Evolutionary conservation across 1,140 invertebrate species (phyloP).

Genomic region (Pantala flavescens): DNA sequence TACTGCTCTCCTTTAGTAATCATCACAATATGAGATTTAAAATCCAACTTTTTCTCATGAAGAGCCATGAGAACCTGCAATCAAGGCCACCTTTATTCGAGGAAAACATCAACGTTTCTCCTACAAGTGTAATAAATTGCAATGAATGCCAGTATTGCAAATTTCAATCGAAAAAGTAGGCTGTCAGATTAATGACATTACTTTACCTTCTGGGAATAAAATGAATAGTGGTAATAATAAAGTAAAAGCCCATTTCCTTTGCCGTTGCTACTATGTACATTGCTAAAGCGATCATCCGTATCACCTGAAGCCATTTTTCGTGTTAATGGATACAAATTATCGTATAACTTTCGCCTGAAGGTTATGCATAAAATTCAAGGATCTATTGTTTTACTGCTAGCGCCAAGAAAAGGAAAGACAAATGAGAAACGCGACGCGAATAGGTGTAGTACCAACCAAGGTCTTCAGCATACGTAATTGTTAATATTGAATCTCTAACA

Average conservation of each 20-base stretch:
- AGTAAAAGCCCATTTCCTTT: constrained; percentile 40
- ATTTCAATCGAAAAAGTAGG: not conserved
- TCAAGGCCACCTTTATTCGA: constrained; percentile 16
- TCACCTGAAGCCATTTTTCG: not conserved
- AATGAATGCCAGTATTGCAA: constrained; percentile 23
- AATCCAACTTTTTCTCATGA: constrained; percentile 60
- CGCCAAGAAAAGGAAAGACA: not conserved
- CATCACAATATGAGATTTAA: constrained; percentile 50
- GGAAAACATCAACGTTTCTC: not conserved
- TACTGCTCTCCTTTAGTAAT: constrained; percentile 60
- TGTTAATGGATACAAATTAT: not conserved
- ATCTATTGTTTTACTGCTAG: no score
- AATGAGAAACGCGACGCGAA: no score
- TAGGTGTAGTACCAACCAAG: no score
- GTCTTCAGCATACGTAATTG: no score
- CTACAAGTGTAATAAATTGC: not conserved
- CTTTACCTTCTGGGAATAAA: constrained; percentile 63
- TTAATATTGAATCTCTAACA: no score
- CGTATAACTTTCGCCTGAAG: not conserved
- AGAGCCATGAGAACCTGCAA: constrained; percentile 60
- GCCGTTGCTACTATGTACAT: constrained; percentile 13
- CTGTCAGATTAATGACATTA: not conserved
- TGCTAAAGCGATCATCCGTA: not conserved
- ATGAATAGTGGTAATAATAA: constrained; percentile 60
- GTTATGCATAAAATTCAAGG: no score